These are phyloP conservation scores for Scaptomyza polygonia DNA, from an alignment of 2,888 invertebrate species.

Conservation along the genomic window DNA sequence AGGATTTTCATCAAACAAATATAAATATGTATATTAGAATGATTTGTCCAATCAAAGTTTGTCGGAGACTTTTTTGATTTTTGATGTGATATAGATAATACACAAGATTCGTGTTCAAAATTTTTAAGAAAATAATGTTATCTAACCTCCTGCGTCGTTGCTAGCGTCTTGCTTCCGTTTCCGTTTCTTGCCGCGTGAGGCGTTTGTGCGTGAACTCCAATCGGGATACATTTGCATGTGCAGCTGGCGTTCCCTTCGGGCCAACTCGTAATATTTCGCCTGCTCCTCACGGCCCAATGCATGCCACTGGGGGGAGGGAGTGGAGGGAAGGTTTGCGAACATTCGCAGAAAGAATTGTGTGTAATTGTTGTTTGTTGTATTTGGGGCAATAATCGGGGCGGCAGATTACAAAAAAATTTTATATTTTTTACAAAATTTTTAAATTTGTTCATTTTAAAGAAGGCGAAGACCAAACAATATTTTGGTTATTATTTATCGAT, in stretches of 20 bases:
- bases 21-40: too few species aligned
- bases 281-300: constrained; percentile 99
- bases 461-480: too few species aligned
- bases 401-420: constrained; percentile 9
- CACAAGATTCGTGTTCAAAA: constrained; percentile 47
- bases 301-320: constrained; percentile 92
- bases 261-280: constrained; percentile 99
- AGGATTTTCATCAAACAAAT: not conserved
- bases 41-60: too few species aligned
- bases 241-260: constrained; percentile 98
- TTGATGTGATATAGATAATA: constrained; percentile 25
- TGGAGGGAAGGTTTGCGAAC: constrained; percentile 21
- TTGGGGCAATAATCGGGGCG: constrained; percentile 22
- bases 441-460: not conserved
- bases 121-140: constrained; percentile 71
- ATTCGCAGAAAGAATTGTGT: constrained; percentile 34
- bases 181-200: constrained; percentile 99
- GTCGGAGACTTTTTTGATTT: constrained; percentile 7
- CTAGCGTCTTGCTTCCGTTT: constrained; percentile 97
- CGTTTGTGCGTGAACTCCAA: constrained; percentile 99
- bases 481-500: too few species aligned
- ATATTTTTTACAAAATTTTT: not conserved
- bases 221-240: constrained; percentile 99
- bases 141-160: constrained; percentile 95
- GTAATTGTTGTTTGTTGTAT: constrained; percentile 13